These are phyloP conservation scores for Montipora capricornis DNA, from an alignment of 64 coral and sea anemone species.

Conservation along the genomic window DNA sequence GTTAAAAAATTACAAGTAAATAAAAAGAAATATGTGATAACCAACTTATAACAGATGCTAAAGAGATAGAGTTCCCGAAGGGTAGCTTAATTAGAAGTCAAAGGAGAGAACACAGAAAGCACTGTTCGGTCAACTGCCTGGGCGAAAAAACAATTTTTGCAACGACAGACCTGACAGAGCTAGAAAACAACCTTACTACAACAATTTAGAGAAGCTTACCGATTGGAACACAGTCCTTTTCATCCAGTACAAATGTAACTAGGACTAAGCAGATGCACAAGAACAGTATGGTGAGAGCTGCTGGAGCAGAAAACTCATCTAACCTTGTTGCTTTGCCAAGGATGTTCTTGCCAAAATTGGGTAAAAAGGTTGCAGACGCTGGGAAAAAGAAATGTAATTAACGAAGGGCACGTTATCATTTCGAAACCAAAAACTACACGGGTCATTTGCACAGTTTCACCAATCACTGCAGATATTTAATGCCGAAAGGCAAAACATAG, in stretches of 20 bases:
- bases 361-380: slow-evolving; percentile 73
- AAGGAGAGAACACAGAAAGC: background rate
- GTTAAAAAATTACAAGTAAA: background rate
- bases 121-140: background rate
- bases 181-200: background rate
- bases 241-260: slow-evolving; percentile 69
- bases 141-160: background rate
- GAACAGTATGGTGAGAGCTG: slow-evolving; percentile 58
- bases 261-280: slow-evolving; percentile 51
- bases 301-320: slow-evolving; percentile 63
- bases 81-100: background rate
- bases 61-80: background rate
- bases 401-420: background rate
- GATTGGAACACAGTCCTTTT: slow-evolving; percentile 47
- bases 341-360: slow-evolving; percentile 57
- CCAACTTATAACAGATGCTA: background rate
- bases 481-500: too few relatives aligned
- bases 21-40: background rate
- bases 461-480: background rate
- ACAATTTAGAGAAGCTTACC: slow-evolving; percentile 22
- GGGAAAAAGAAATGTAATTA: background rate
- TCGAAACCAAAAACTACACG: background rate
- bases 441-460: background rate
- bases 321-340: slow-evolving; percentile 71
- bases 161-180: background rate